Base-by-base conservation (phyloP, 2,888 invertebrate genomes). In the Unio pictorum region DNA sequence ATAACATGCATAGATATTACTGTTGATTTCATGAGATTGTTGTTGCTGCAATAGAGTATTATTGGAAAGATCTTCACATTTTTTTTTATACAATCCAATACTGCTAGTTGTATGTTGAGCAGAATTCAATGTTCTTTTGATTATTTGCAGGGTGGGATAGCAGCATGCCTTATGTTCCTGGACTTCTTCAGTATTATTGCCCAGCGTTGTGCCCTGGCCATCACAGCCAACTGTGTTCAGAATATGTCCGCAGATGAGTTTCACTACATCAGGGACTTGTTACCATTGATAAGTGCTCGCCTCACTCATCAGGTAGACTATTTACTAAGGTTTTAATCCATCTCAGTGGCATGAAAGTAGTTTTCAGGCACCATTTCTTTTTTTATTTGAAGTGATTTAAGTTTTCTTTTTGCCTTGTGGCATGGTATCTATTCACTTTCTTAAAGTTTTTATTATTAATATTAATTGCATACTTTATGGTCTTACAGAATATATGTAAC, bases 181-280 rank as follows among this genome's bases (percentile, higher is more conserved):
- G 99, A 99, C 90, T 99, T 99, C 93, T 99, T 99, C 92, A 98
- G 98, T 63, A 97, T 98, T 86, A 96, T 96, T 88, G 98, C 99
- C 20, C 99, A 99, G 91, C 94, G 99, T 56, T 95, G 98, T 62
- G 98, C 99, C 3, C 92, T 99, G 68, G 95, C 97, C 34, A 96
- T 99, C 81, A 97, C 98, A 0, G 98, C 99, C 69, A 99, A 99
- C 90, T 99, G 99, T 91, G 99, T 98, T 90, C 95, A 97, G 90
- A 97, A 96, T 91, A 92, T 98, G 84, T 95, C 95, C 60, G 92
- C 94, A 1, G 98, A 98, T 85, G 99, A 99, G 91, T 99, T 99
- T 91, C 95, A 95, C 87, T 94, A 96, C 84, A 95, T 98, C 45
- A 93, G 94, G 72, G 96, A 96, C 75, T 97, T 96, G 28, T 91